Conservation (phyloP, 2,113 vertebrate species). For the Monarcha castaneiventris region DNA sequence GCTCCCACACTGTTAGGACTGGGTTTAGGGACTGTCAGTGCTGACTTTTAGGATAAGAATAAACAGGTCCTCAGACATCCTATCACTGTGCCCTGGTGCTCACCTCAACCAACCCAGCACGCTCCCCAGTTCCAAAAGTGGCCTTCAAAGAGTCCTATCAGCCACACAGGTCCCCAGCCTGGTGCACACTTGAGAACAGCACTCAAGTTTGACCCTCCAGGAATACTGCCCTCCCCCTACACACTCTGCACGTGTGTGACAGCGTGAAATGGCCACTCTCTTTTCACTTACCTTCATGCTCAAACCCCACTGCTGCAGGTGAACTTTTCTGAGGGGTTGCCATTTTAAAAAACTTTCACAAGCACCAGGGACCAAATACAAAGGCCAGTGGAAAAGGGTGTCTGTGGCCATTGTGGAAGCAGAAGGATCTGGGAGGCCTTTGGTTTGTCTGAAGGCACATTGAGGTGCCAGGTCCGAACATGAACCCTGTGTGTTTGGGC, state of each 20-base stretch:
- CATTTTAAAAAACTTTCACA: background rate
- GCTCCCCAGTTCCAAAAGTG: background rate
- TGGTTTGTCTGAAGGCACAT: rapidly evolving
- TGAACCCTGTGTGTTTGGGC: background rate
- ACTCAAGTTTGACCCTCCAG: background rate
- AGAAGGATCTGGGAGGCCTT: background rate
- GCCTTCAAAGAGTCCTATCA: background rate
- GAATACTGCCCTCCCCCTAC: background rate
- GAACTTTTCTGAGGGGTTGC: background rate
- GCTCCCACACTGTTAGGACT: background rate
- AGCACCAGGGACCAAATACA: background rate
- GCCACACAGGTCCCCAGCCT: rapidly evolving
- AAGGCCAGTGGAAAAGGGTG: background rate
- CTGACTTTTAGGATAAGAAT: background rate
- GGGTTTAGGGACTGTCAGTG: background rate
- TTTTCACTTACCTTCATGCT: background rate
- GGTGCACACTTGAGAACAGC: background rate
- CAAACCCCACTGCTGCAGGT: background rate
- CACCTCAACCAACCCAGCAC: background rate
- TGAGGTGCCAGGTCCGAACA: background rate
- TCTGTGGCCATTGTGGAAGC: background rate
- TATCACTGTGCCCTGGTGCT: background rate
- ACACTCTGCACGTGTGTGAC: no score
- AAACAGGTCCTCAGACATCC: background rate
- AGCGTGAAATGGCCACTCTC: rapidly evolving